Evolutionary conservation across 2,113 vertebrate species (phyloP).

Genomic region (Labrus mixtus): DNA sequence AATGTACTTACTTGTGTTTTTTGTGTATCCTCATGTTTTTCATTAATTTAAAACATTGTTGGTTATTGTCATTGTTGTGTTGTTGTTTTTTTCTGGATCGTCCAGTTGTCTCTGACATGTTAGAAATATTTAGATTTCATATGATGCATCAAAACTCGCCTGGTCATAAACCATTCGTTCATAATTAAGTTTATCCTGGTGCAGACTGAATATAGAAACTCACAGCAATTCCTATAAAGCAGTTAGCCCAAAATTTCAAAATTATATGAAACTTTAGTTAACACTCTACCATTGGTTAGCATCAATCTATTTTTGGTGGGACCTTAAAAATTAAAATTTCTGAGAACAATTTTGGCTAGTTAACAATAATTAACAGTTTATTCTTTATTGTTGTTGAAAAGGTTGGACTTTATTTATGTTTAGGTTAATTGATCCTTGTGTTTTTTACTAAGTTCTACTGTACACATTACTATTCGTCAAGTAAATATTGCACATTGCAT

Average conservation of each 20-base stretch:
- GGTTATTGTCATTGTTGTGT: conserved; percentile 10
- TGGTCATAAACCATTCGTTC: conserved; percentile 61
- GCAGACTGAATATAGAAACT: conserved; percentile 85
- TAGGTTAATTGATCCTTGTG: too few relatives aligned
- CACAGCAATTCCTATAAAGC: neutral
- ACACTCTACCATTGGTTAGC: neutral
- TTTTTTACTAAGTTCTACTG: too few relatives aligned
- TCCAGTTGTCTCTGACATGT: conserved; percentile 75
- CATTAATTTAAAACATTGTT: conserved; percentile 33
- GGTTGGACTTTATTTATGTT: too few relatives aligned
- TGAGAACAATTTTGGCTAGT: too few relatives aligned
- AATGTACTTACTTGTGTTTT: conserved; percentile 55
- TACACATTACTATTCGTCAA: too few relatives aligned
- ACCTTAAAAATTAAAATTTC: too few relatives aligned
- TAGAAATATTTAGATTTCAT: conserved; percentile 30
- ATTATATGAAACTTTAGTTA: neutral
- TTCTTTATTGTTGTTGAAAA: too few relatives aligned
- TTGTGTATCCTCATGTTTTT: conserved; percentile 12
- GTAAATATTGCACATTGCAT: too few relatives aligned
- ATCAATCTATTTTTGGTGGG: too few relatives aligned
- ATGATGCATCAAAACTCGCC: conserved; percentile 82
- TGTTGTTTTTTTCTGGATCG: conserved; percentile 84
- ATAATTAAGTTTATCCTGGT: conserved; percentile 73
- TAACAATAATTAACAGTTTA: too few relatives aligned
- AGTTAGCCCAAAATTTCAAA: neutral